phyloP scores from a whole-genome alignment of 1,140 invertebrate species.

The Bombus turneri region DNA sequence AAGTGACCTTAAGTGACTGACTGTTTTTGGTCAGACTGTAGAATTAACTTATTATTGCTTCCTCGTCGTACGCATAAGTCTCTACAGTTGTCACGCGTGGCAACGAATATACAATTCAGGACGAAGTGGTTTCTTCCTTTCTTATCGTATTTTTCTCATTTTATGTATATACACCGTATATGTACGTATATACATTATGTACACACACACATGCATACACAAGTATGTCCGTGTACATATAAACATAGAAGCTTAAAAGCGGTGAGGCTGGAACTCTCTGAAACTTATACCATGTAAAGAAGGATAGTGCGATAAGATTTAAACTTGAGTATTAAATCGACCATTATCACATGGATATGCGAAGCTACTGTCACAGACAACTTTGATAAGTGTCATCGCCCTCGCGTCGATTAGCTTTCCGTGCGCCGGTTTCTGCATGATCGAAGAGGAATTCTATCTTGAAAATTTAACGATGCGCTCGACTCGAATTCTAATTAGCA shows the following conservation, averaged over 20 bases:
- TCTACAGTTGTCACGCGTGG: not conserved
- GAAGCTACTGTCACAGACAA: not conserved
- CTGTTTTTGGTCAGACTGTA: not conserved
- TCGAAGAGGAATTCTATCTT: no score
- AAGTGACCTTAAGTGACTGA: not conserved
- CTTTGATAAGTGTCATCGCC: not conserved
- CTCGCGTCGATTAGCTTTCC: not conserved
- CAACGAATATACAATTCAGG: not conserved
- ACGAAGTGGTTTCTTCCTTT: conserved; percentile 37
- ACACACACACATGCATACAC: not conserved
- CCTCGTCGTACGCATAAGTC: not conserved
- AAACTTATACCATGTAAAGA: conserved; percentile 25
- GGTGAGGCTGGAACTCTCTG: conserved; percentile 49
- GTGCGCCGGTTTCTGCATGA: not conserved
- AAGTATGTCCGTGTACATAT: not conserved
- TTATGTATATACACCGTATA: not conserved
- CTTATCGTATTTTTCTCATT: conserved; percentile 16
- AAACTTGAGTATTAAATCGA: not conserved
- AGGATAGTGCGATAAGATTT: conserved; percentile 30
- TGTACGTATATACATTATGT: not conserved
- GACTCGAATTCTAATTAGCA: no score
- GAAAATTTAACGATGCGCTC: no score
- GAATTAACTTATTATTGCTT: conserved; percentile 38
- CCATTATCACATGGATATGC: not conserved
- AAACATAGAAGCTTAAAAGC: conserved; percentile 24